phyloP scores from a whole-genome alignment of 2,888 invertebrate genomes.

The Acanthacorydalis orientalis region DNA sequence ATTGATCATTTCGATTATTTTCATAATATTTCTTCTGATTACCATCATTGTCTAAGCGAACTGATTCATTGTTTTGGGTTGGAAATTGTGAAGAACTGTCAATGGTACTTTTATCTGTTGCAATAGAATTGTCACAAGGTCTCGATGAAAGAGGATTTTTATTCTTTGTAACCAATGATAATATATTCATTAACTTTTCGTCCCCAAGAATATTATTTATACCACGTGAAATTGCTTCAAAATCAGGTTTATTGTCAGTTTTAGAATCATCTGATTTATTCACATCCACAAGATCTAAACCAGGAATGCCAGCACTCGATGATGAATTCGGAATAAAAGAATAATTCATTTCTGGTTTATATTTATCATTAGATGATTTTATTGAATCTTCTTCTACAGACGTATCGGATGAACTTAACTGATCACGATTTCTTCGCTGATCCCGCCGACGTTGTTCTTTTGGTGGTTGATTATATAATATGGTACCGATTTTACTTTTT shows the following conservation, averaged over 20 bases:
- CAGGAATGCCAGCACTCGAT: slow-evolving; percentile 44
- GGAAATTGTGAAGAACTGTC: neutral
- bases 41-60: too few relatives aligned
- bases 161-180: slow-evolving; percentile 28
- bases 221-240: slow-evolving; percentile 41
- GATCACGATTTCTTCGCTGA: neutral
- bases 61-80: too few relatives aligned
- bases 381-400: slow-evolving; percentile 13
- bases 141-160: slow-evolving; percentile 12
- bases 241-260: slow-evolving; percentile 18
- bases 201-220: slow-evolving; percentile 44
- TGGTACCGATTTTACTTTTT: neutral
- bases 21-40: too few relatives aligned
- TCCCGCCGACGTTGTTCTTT: slow-evolving; percentile 3
- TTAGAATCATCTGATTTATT: slow-evolving; percentile 11
- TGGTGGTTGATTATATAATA: neutral
- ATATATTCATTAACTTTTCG: slow-evolving; percentile 42
- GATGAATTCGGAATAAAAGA: slow-evolving; percentile 7
- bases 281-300: slow-evolving; percentile 47
- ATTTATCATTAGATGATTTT: neutral
- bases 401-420: neutral
- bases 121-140: slow-evolving; percentile 7
- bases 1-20: neutral
- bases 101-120: slow-evolving; percentile 1
- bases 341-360: slow-evolving; percentile 1